Conservation (phyloP, 1,140 invertebrate genomes). For the Bombus soroeensis region DNA sequence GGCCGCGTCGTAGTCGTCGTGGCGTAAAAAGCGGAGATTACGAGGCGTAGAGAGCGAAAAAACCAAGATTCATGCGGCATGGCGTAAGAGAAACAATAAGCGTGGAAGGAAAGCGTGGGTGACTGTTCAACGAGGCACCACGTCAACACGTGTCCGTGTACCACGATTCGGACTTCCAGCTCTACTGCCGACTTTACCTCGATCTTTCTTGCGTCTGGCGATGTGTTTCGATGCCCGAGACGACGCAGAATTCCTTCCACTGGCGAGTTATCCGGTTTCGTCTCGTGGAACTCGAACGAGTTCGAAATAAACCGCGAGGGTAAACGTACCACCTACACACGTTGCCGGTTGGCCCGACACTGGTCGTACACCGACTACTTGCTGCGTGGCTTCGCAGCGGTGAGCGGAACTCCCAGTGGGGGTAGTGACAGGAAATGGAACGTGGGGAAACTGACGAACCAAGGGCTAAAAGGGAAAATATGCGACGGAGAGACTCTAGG, state of each 20-base stretch:
- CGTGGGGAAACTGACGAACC: not conserved
- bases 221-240: not conserved
- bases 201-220: not conserved
- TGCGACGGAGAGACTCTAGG: not conserved
- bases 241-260: not conserved
- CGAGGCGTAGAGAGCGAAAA: not conserved
- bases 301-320: slow-evolving; percentile 26
- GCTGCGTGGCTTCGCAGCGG: slow-evolving; percentile 41
- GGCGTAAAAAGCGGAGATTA: not conserved
- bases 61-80: not conserved
- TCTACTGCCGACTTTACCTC: not conserved
- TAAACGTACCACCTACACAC: slow-evolving; percentile 12
- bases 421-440: slow-evolving; percentile 45
- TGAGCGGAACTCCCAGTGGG: slow-evolving; percentile 29
- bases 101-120: not conserved
- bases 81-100: not conserved
- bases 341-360: slow-evolving; percentile 53
- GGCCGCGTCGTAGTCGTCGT: not conserved
- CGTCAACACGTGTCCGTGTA: slow-evolving; percentile 20
- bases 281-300: not conserved
- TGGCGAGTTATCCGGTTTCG: slow-evolving; percentile 2
- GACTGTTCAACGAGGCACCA: not conserved
- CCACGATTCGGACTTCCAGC: not conserved
- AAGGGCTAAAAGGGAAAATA: slow-evolving; percentile 1
- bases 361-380: slow-evolving; percentile 51